Percentiles rank a stretch among this genome's conserved stretches.
These are phyloP conservation scores for Sycophaga agraensis DNA, from an alignment of 1,140 invertebrate genomes.

Conservation along the genomic window DNA sequence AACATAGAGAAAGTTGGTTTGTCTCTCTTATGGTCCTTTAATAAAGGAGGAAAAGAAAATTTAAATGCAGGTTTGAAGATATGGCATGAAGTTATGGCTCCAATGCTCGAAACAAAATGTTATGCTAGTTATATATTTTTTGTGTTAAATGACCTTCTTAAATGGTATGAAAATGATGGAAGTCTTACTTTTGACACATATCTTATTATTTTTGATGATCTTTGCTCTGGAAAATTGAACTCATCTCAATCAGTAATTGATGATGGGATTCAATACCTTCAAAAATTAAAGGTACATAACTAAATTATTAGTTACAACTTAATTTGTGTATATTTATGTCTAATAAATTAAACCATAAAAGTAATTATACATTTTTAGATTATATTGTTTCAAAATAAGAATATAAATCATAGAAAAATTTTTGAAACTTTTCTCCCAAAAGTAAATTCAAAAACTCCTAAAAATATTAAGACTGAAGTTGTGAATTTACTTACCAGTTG, in stretches of 20 bases:
- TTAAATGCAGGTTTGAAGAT: slow-evolving; percentile 73
- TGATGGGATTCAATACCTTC: slow-evolving; percentile 45
- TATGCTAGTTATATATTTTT: slow-evolving; percentile 70
- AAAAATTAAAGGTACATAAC: slow-evolving; percentile 50
- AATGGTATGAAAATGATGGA: slow-evolving; percentile 35
- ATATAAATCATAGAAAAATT: slow-evolving; percentile 46
- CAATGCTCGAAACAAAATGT: slow-evolving; percentile 71
- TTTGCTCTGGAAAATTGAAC: slow-evolving; percentile 48
- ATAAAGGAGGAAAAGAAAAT: slow-evolving; percentile 71
- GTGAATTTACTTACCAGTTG: slow-evolving; percentile 53
- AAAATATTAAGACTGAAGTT: slow-evolving; percentile 51
- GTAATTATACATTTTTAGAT: slow-evolving; percentile 30
- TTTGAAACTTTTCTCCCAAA: slow-evolving; percentile 56
- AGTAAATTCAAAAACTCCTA: slow-evolving; percentile 46
- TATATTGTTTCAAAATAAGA: slow-evolving; percentile 50
- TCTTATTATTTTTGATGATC: slow-evolving; percentile 50
- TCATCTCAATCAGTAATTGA: slow-evolving; percentile 37
- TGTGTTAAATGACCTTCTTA: slow-evolving; percentile 68
- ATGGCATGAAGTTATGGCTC: slow-evolving; percentile 80
- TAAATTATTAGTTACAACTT: slow-evolving; percentile 3
- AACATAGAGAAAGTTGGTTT: slow-evolving; percentile 76
- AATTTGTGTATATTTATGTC: slow-evolving; percentile 35
- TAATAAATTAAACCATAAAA: not conserved
- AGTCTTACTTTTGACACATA: slow-evolving; percentile 54
- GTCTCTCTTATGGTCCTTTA: slow-evolving; percentile 76